Evolutionary conservation across 2,888 invertebrate genomes (phyloP), one percentile per base, ranked within the genome.

Genomic region (Eupithecia subumbrata): DNA sequence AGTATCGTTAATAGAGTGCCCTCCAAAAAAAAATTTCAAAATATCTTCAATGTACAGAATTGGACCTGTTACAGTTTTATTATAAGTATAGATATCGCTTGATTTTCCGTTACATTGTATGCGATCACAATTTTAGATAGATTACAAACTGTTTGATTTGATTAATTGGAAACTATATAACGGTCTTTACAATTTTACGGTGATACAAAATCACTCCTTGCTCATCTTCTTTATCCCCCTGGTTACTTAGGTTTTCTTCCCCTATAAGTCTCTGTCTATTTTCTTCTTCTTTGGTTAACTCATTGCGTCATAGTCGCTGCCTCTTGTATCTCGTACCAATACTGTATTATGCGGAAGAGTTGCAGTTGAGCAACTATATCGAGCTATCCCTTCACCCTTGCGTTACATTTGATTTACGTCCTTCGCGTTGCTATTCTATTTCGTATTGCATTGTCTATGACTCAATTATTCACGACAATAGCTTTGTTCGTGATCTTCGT

Each of bases 301-400:
- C 60, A 25, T 60, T 60, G 60, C 60, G 22, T 56, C 22, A 56
- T 25, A 37, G 16, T 66, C 84, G 84, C 84, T 79, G 8, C 7
- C 69, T 79, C 84, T 77, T 80, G 11, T 82, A 71, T 18, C 81
- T 85, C 82, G 67, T 14, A 66, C 80, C 81, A 69, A 22, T 9
- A 37, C 89, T 87, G 87, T 88, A 80, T 90, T 88, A 90, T 91
- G 84, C 90, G 91, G 82, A 80, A 82, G 80, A 78, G 56, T 69
- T 48, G 34, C 63, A 68, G 73, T 82, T 82, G 78, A 79, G 78
- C 79, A 80, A 82, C 71, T 45, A 52, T 69, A 71, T 75, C 76
- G 75, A 71, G 63, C 60, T 72, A 72, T 78, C 76, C 72, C 77
- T 75, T 77, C 75, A 75, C 72, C 77, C 72, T 75, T 71, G 70